Evolutionary conservation across 2,888 invertebrate genomes (phyloP), one percentile per base, ranked within the genome.

Genomic region (Papilio protenor): DNA sequence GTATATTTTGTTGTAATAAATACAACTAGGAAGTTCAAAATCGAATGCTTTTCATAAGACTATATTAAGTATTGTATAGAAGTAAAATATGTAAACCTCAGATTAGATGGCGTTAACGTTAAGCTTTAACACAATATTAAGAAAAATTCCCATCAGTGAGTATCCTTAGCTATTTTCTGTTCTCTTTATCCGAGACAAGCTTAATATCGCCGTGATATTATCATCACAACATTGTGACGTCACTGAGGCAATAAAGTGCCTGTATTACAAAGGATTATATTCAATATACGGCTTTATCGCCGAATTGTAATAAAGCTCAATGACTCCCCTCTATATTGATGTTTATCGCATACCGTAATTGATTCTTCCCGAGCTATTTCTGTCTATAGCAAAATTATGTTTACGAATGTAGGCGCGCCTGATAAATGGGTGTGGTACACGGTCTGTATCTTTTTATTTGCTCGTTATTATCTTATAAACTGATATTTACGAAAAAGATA

Each of bases 261-360:
- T 69, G 49, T 75, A 70, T 27, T 33, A 70, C 69, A 75, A 70
- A 75, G 69, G 73, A 78, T 78, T 72, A 71, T 72, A 72, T 78
- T 78, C 78, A 75, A 78, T 78, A 72, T 75, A 27, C 57, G 40
- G 45, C 64, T 78, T 78, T 75, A 78, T 78, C 75, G 47, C 72
- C 72, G 47, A 73, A 57, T 71, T 64, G 64, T 73, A 72, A 66
- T 78, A 72, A 78, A 78, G 57, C 64, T n/a, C 64, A 71, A 70
- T 57, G 75, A 69, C 69, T 66, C 40, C 40, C 12, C 59, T 52
- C 66, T 52, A 55, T 66, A 70, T 75, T 52, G 66, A 75, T 55
- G 57, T 75, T 75, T 70, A 75, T 70, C 55, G 57, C 57, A 40
- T 74, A 47, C 47, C 45, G 40, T 74, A 74, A 74, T 74, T 74